Percentiles rank a stretch among this genome's conserved stretches.
These are phyloP conservation scores for Trachelipus rathkii DNA, from an alignment of 1,140 invertebrate genomes.

Conservation along the genomic window DNA sequence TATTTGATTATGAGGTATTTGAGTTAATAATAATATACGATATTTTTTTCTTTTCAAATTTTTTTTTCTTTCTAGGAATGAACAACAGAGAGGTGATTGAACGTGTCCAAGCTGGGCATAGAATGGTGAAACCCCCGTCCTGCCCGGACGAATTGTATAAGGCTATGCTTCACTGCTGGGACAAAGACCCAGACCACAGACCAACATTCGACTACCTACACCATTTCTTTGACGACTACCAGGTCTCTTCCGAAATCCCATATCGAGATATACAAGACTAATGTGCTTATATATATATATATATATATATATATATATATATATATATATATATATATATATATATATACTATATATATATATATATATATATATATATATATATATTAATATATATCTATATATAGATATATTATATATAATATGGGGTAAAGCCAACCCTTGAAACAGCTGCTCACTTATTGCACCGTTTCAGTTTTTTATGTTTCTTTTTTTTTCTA, in stretches of 20 bases:
- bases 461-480: not conserved
- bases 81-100: slow-evolving; percentile 93
- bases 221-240: slow-evolving; percentile 93
- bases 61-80: slow-evolving; percentile 60
- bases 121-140: slow-evolving; percentile 43
- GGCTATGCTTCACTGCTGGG: slow-evolving; percentile 90
- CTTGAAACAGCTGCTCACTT: not conserved
- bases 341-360: not conserved
- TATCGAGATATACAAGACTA: slow-evolving; percentile 59
- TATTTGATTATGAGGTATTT: too few species aligned
- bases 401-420: too few species aligned
- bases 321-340: not conserved
- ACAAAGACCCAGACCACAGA: slow-evolving; percentile 71
- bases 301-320: not conserved
- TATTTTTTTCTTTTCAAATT: too few species aligned
- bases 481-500: too few species aligned
- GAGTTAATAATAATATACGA: too few species aligned
- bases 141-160: slow-evolving; percentile 90
- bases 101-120: slow-evolving; percentile 87
- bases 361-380: not conserved
- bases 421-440: not conserved
- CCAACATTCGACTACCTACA: slow-evolving; percentile 90
- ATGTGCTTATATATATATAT: not conserved
- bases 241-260: slow-evolving; percentile 48
- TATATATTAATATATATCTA: not conserved